A percentile compares a stretch with the other conserved stretches of the same genome.
These are phyloP conservation scores for Rhinolophus ferrumequinum DNA, from an alignment of 2,113 vertebrate genomes.

Conservation along the genomic window DNA sequence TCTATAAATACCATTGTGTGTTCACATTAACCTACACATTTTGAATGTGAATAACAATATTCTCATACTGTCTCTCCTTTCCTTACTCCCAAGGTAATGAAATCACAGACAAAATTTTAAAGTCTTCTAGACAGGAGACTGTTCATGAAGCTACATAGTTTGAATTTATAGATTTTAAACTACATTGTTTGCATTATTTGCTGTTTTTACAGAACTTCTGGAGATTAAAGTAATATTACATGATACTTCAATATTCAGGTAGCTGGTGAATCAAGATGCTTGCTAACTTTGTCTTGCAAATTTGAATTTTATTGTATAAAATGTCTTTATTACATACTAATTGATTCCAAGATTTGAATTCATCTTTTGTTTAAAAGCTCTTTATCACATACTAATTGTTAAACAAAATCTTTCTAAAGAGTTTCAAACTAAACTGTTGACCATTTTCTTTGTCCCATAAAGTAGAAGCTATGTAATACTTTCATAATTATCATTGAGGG, in stretches of 20 bases:
- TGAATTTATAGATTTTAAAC: neutral
- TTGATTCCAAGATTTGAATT: slow-evolving; percentile 6
- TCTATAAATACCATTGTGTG: no score
- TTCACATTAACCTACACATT: no score
- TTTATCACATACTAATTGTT: slow-evolving; percentile 24
- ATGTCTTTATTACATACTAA: neutral
- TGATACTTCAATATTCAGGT: neutral
- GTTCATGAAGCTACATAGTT: neutral
- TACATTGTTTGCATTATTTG: neutral
- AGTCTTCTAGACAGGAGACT: neutral
- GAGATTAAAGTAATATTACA: neutral
- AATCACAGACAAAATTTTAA: neutral
- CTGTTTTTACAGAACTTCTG: slow-evolving; percentile 1
- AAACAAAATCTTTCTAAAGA: slow-evolving; percentile 33
- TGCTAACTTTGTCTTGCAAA: slow-evolving; percentile 16
- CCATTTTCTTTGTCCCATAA: slow-evolving; percentile 2
- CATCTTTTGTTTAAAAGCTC: slow-evolving; percentile 30
- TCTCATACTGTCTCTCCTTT: neutral
- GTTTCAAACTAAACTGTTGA: neutral
- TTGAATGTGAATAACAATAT: neutral
- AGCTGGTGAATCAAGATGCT: neutral
- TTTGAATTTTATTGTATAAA: slow-evolving; percentile 49
- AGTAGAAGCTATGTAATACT: neutral
- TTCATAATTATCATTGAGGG: neutral
- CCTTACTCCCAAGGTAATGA: neutral